Conservation (phyloP, 2,113 vertebrate species). For the Coracopsis vasa region DNA sequence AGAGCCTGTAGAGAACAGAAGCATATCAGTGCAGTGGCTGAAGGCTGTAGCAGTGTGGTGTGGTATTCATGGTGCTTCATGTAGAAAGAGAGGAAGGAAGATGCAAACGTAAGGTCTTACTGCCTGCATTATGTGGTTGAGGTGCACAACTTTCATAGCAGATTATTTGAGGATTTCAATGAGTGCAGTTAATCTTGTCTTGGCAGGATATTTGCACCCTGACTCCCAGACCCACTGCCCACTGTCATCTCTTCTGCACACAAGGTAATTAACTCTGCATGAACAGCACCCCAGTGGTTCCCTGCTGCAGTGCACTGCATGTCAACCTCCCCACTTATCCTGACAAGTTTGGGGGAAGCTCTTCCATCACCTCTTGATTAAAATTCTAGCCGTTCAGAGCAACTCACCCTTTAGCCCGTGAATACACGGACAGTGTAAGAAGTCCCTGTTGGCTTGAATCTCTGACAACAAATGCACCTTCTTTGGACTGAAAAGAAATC, state of each 20-base stretch:
- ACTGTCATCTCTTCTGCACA: neutral
- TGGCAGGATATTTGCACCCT: neutral
- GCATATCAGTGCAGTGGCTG: accelerated
- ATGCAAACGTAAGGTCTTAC: neutral
- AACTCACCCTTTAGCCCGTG: slow-evolving; percentile 76
- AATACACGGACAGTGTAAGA: slow-evolving; percentile 85
- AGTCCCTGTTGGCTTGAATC: slow-evolving; percentile 84
- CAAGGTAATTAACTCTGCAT: neutral
- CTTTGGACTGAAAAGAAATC: slow-evolving; percentile 78
- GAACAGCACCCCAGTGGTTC: neutral
- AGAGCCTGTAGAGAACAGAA: neutral
- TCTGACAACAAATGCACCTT: slow-evolving; percentile 87
- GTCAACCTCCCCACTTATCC: neutral
- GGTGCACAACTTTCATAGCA: accelerated
- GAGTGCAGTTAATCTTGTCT: neutral
- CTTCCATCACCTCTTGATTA: neutral
- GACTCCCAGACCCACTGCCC: neutral
- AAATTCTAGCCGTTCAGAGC: neutral
- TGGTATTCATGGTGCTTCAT: neutral
- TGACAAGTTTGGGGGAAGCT: neutral
- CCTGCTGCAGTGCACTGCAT: neutral
- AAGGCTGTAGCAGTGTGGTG: neutral
- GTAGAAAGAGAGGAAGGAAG: neutral
- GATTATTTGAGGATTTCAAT: neutral
- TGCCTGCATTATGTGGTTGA: neutral